phyloP scores from a whole-genome alignment of 1,140 invertebrate species.

The Drosophila varians region DNA sequence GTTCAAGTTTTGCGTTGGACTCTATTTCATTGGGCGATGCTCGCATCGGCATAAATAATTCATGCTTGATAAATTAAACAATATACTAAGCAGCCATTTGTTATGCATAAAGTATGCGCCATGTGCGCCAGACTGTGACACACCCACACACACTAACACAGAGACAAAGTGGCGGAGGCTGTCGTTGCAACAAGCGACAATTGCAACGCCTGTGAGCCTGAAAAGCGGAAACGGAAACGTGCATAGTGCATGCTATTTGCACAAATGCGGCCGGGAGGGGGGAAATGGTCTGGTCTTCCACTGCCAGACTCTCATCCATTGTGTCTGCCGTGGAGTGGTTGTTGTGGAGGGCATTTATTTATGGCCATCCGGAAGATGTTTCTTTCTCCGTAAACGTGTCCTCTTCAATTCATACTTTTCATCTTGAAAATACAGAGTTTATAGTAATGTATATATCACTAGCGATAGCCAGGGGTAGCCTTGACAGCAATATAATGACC shows the following conservation, averaged over 20 bases:
- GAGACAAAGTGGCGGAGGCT: conserved; percentile 38
- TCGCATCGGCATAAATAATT: conserved; percentile 72
- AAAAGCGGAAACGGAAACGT: conserved; percentile 76
- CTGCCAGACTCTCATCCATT: conserved; percentile 16
- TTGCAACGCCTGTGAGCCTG: conserved; percentile 72
- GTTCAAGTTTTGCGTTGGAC: conserved; percentile 40
- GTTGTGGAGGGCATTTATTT: conserved; percentile 36
- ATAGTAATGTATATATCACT: not conserved
- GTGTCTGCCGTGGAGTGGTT: conserved; percentile 23
- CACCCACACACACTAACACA: conserved; percentile 37
- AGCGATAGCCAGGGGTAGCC: not conserved
- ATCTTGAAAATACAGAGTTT: not conserved
- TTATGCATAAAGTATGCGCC: conserved; percentile 78
- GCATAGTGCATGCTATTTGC: conserved; percentile 78
- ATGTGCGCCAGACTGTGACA: conserved; percentile 66
- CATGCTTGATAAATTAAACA: conserved; percentile 82
- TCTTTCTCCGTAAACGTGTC: not conserved
- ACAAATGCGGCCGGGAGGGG: conserved; percentile 55
- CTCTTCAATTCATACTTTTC: not conserved
- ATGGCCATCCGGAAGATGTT: conserved; percentile 16
- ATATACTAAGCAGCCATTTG: conserved; percentile 77
- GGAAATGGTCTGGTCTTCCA: conserved; percentile 9
- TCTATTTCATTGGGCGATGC: conserved; percentile 50
- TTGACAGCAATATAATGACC: not conserved
- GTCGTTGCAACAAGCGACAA: conserved; percentile 70